Evolutionary conservation across 2,113 vertebrate species (phyloP), one percentile per base, ranked within the genome.

Genomic region (Myrmophylax atrothorax): DNA sequence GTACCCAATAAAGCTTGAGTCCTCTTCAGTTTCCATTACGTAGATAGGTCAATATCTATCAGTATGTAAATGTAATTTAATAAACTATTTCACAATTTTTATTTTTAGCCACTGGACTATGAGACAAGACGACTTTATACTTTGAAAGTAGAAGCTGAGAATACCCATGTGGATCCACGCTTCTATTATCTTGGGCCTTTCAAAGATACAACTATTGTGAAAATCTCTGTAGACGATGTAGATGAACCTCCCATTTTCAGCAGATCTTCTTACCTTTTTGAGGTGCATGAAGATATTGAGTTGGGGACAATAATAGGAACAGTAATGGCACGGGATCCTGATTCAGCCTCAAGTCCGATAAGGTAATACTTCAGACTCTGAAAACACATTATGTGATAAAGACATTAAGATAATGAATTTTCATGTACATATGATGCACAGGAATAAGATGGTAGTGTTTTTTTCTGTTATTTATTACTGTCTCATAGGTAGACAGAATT

Each of bases 161-260:
- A 98, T 64, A 98, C 96, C 22, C 98, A 98, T 2, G 97, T 98
- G 47, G 98, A 98, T 80, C 97, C 98, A 46, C 98, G 98, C 25
- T 98, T 98, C 90, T 98, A 98, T 90, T 98, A 98, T 53, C 98
- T 98, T 23, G 98, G 98, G 7, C 98, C 98, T 67, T 98, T 98
- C 89, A 98, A 98, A 96, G 98, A 98, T 26, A 98, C 98, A 9
- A 95, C 98, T 24, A 98, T 98, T 73, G 98, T 98, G 59, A 98
- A 98, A 97, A 98, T 98, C 62, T 98, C 98, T 20, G 96, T 98
- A 64, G 98, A 98, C 91, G 98, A 98, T 70, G 97, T 98, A 40
- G 98, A 98, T 84, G 98, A 98, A 29, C 98, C 98, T 56, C 98
- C 98, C 2, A 38, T 98, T 88, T 98, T 98, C 94, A 98, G 98